Evolutionary conservation across 1,140 invertebrate species (phyloP), one percentile per base, ranked within the genome.

Genomic region (Rhyzopertha dominica): DNA sequence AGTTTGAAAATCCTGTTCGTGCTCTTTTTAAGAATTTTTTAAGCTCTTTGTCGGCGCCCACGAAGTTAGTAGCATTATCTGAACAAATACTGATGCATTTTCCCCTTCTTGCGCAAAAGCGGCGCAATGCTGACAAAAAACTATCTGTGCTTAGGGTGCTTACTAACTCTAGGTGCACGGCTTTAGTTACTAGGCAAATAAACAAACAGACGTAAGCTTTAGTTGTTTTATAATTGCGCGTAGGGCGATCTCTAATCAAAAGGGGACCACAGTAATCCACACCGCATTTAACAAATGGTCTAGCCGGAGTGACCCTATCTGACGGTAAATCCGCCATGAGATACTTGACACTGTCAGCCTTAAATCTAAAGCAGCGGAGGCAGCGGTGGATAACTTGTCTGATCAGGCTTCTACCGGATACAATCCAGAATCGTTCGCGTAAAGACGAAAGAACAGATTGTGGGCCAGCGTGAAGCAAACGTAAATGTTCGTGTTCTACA

Each of bases 51-150:
- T 7, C 9, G 36, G 30, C 61, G 51, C 62, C 64, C 7, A 51
- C 36, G 49, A 72, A 71, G 44, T 68, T 66, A 1, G 60, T 66
- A 13, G 59, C 63, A 43, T 61, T 63, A 31, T 69, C 69, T n/a
- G 53, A 61, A 25, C 56, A 59, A 8, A 68, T 50, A 29, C 57
- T 32, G 5, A 23, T 31, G 2, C 62, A 53, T 23, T 51, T 28
- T 16, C 52, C 32, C 29, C 66, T 14, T n/a, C n/a, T n/a, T n/a
- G n/a, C n/a, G n/a, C n/a, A n/a, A n/a, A n/a, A n/a, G n/a, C n/a
- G n/a, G n/a, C 49, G 28, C 8, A 69, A 51, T n/a, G 56, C 51
- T 9, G 56, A 49, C 0, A 72, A 19, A 38, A 70, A 70, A 2
- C 53, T 55, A n/a, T 66, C 60, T 0, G 63, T 61, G 4, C 56